Conservation (phyloP, 2,113 vertebrate genomes). For the Varanus komodoensis region DNA sequence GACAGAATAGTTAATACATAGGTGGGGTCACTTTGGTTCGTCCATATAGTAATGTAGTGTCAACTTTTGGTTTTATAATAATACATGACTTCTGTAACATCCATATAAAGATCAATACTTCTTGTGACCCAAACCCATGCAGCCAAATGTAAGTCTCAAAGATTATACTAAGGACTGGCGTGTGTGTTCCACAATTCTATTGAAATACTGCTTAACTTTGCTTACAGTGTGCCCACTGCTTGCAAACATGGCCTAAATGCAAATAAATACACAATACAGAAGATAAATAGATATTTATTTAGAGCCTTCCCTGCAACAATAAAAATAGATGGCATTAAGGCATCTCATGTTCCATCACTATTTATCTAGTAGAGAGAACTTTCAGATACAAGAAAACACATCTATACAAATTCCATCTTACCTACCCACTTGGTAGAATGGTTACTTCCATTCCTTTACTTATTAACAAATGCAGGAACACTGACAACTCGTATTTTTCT, state of each 20-base stretch:
- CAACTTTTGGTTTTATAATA: background rate
- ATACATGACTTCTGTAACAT: background rate
- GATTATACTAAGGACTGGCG: background rate
- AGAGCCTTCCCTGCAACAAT: slow-evolving; percentile 55
- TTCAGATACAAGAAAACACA: slow-evolving; percentile 53
- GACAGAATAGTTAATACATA: background rate
- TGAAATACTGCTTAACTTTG: background rate
- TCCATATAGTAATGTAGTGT: background rate
- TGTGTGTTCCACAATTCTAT: background rate
- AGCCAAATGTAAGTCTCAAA: background rate
- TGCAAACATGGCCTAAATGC: background rate
- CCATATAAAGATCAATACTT: background rate
- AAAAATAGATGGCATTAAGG: slow-evolving; percentile 76
- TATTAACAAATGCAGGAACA: slow-evolving; percentile 17
- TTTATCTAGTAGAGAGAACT: slow-evolving; percentile 55
- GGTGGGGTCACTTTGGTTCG: background rate
- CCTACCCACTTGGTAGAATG: slow-evolving; percentile 18
- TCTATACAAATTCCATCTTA: slow-evolving; percentile 24
- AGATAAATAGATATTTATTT: slow-evolving; percentile 74
- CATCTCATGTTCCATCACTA: slow-evolving; percentile 65
- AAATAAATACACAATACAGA: slow-evolving; percentile 44
- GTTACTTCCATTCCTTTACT: slow-evolving; percentile 12
- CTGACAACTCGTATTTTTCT: slow-evolving; percentile 7
- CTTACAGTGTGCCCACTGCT: too few relatives aligned
- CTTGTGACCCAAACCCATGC: background rate